These are phyloP conservation scores for Rhodophaea formosa DNA, from an alignment of 2,888 invertebrate genomes.

Conservation along the genomic window DNA sequence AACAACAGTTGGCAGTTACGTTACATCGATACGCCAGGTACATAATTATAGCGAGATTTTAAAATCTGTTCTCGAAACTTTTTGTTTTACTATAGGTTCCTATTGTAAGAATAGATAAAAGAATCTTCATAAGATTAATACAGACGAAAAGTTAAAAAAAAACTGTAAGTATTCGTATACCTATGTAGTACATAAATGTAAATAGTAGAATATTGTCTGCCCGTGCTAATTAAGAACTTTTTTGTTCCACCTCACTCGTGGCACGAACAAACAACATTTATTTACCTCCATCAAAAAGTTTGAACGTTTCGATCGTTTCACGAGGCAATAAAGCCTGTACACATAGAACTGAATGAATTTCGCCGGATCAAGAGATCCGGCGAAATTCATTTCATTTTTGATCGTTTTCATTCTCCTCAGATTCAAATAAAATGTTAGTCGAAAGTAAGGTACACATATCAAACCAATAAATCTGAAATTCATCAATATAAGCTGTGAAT, in stretches of 20 bases:
- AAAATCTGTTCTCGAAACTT: not conserved
- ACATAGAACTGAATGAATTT: slow-evolving; percentile 1
- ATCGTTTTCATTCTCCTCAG: not conserved
- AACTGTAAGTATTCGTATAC: too few relatives aligned
- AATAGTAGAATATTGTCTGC: slow-evolving; percentile 22
- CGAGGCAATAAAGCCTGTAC: slow-evolving; percentile 15
- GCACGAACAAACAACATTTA: slow-evolving; percentile 31
- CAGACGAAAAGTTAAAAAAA: too few relatives aligned
- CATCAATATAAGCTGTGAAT: too few relatives aligned
- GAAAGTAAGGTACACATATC: too few relatives aligned
- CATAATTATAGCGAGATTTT: slow-evolving; percentile 11
- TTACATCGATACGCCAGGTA: slow-evolving; percentile 28
- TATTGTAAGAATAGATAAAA: too few relatives aligned
- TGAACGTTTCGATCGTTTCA: slow-evolving; percentile 18
- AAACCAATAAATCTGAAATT: too few relatives aligned
- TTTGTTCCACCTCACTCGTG: slow-evolving; percentile 31
- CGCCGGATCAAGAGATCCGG: too few relatives aligned
- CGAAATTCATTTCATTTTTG: too few relatives aligned
- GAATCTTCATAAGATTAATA: too few relatives aligned
- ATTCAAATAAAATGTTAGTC: not conserved
- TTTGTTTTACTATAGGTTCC: not conserved
- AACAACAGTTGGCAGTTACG: slow-evolving; percentile 49
- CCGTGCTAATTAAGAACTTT: slow-evolving; percentile 36
- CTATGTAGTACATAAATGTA: too few relatives aligned
- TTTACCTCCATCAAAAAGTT: slow-evolving; percentile 26